Base-by-base conservation (phyloP, 2,113 vertebrate species). In the Colistium nudipinnis region DNA sequence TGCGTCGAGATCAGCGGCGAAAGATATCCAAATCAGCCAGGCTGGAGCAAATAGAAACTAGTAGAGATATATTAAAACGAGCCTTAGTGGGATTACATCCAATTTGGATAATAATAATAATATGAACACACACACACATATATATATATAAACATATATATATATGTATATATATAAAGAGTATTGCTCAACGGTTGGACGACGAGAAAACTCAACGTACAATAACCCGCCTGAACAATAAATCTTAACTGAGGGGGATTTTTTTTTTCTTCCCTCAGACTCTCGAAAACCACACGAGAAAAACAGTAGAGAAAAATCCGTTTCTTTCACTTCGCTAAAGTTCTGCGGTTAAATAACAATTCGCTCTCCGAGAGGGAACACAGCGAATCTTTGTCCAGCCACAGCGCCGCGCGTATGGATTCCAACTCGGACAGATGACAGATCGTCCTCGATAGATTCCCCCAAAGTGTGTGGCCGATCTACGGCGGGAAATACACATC, bases 371-470 rank as follows among this genome's bases (percentile, higher is more conserved):
- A 10, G 41, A 16, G 63, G 63, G 63, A 64, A 69, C 71, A 79
- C 71, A 48, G 81, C 17, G 78, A 80, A 80, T 88, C 89, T 89
- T 88, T 86, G 80, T 86, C 62, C 24, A 74, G 80, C 70, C 66
- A 30, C 43, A 84, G 76, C 68, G 19, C 71, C 85, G 78, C 63
- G 61, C 82, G 19, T 79, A 85, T n/a, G 14, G 91, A 87, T 80
- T 84, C 90, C 87, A 86, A 87, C 77, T 78, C 88, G 82, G 81
- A 31, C 17, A 20, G 84, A 77, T 90, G 89, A 90, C 91, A 86
- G 85, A 90, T 85, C 85, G 89, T 88, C 84, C 88, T 85, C 91
- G 78, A 89, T 92, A 92, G 92, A 93, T 91, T 66, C 90, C 90
- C 28, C 78, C 70, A 69, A 87, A 87, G 78, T 84, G 75, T 74